These are phyloP conservation scores for Petrolisthes manimaculis DNA, from an alignment of 2,888 invertebrate genomes.

Conservation along the genomic window DNA sequence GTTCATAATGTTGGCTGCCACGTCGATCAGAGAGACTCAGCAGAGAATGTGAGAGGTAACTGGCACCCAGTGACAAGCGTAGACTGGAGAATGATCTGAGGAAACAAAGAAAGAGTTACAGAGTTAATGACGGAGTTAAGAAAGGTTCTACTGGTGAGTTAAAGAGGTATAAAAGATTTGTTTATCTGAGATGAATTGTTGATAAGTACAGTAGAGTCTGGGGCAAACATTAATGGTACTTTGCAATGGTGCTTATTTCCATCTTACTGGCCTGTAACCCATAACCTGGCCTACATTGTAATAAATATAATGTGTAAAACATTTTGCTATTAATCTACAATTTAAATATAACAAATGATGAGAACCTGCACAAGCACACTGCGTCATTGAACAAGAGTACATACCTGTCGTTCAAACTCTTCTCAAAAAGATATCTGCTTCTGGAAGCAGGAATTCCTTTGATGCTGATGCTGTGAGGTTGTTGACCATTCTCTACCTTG, in stretches of 20 bases:
- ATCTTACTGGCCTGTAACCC: too few species aligned
- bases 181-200: too few species aligned
- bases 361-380: too few species aligned
- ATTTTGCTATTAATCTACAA: too few species aligned
- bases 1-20: neutral
- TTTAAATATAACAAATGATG: too few species aligned
- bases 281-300: too few species aligned
- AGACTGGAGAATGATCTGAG: constrained; percentile 62
- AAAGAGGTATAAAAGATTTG: too few species aligned
- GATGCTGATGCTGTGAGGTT: neutral
- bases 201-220: too few species aligned
- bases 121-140: neutral
- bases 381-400: too few species aligned
- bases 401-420: constrained; percentile 49
- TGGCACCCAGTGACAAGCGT: constrained; percentile 56
- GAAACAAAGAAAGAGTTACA: neutral
- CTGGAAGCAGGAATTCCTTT: constrained; percentile 27
- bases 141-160: neutral
- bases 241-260: too few species aligned
- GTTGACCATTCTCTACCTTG: neutral
- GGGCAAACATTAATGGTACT: too few species aligned
- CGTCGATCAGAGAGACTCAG: constrained; percentile 49
- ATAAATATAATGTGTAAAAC: too few species aligned
- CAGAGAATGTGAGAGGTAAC: constrained; percentile 63
- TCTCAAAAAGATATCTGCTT: constrained; percentile 40